A percentile compares a stretch with the other conserved stretches of the same genome.
Evolutionary conservation across 1,140 invertebrate genomes (phyloP).

Genomic region (Drosophila sucinea): DNA sequence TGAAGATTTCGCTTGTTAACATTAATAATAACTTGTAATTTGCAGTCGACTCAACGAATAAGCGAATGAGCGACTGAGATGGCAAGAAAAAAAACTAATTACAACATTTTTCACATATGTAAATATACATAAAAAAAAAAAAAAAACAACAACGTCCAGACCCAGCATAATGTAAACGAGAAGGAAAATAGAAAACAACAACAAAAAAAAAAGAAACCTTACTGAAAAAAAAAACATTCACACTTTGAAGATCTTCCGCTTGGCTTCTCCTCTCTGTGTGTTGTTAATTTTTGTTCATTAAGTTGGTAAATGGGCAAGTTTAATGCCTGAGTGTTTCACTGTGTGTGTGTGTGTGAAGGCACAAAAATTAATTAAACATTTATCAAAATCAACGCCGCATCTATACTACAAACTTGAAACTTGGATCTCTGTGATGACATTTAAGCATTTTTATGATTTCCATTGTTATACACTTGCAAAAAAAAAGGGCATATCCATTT

Average conservation of each 20-base stretch:
- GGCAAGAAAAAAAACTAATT: conserved; percentile 68
- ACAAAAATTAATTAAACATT: conserved; percentile 82
- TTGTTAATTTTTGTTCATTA: conserved; percentile 82
- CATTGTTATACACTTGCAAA: conserved; percentile 23
- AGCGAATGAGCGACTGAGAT: conserved; percentile 23
- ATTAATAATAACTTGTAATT: conserved; percentile 81
- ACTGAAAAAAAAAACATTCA: conserved; percentile 19
- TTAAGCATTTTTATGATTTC: conserved; percentile 64
- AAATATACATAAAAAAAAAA: conserved; percentile 77
- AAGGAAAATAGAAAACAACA: conserved; percentile 60
- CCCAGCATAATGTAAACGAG: conserved; percentile 74
- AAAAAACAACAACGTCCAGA: conserved; percentile 31
- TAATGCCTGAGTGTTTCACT: conserved; percentile 59
- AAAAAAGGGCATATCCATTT: neutral
- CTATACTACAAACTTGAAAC: conserved; percentile 41
- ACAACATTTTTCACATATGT: conserved; percentile 80
- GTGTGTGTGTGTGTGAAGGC: conserved; percentile 39
- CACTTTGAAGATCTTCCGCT: conserved; percentile 79
- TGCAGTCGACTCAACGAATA: conserved; percentile 55
- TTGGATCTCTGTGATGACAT: conserved; percentile 52
- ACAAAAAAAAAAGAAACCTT: conserved; percentile 33
- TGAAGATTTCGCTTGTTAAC: conserved; percentile 76
- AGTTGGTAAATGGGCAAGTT: conserved; percentile 78
- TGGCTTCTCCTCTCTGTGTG: conserved; percentile 60
- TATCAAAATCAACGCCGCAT: conserved; percentile 78